Percentiles rank a stretch among this genome's conserved stretches.
phyloP scores from a whole-genome alignment of 2,113 vertebrate species.

The Saguinus midas region DNA sequence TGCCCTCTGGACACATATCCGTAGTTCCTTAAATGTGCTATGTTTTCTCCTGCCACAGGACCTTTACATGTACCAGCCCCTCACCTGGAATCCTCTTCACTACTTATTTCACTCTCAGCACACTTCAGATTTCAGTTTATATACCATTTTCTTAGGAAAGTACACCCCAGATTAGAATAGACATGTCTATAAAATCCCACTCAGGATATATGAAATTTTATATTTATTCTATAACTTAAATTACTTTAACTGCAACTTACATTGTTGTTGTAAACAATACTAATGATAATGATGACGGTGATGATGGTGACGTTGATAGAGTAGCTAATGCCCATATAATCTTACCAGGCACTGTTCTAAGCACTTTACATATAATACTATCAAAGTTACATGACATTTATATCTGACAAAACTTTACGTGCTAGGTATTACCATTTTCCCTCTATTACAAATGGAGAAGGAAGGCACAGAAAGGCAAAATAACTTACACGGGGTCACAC shows the following conservation, averaged over 20 bases:
- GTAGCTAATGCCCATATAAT: neutral
- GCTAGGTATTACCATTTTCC: neutral
- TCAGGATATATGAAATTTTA: neutral
- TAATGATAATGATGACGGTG: neutral
- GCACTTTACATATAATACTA: neutral
- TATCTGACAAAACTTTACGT: neutral
- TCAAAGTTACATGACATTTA: conserved; percentile 5
- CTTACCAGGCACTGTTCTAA: neutral
- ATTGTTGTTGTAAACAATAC: neutral
- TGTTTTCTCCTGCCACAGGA: neutral
- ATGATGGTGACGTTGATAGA: neutral
- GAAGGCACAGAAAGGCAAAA: neutral
- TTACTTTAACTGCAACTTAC: neutral
- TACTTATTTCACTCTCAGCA: neutral
- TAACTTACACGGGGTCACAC: neutral
- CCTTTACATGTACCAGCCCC: too few species aligned
- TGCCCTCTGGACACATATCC: neutral
- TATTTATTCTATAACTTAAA: conserved; percentile 6
- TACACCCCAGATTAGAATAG: neutral
- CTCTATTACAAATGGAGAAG: neutral
- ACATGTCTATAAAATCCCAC: neutral
- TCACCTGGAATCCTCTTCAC: neutral
- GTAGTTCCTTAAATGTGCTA: neutral
- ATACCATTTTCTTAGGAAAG: neutral
- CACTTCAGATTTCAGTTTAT: neutral